phyloP scores from a whole-genome alignment of 2,888 invertebrate species.

The Psylliodes chrysocephalus region DNA sequence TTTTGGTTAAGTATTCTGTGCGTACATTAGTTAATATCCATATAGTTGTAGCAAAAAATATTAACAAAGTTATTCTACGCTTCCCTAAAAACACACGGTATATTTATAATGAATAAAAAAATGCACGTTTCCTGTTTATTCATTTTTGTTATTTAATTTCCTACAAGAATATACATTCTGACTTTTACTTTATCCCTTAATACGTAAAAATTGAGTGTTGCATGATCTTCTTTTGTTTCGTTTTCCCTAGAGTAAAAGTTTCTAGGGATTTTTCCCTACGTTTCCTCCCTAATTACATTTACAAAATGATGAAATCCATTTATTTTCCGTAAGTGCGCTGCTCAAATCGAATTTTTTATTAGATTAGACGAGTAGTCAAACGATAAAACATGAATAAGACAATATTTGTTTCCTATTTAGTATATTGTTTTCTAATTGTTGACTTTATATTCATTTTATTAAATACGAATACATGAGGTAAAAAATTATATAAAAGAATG shows the following conservation, averaged over 20 bases:
- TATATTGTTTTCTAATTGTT: too few species aligned
- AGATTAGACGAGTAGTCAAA: background rate
- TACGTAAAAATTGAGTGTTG: slow-evolving; percentile 5
- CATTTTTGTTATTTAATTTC: background rate
- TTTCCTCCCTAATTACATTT: slow-evolving; percentile 28
- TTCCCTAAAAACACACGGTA: too few species aligned
- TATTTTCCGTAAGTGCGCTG: slow-evolving; percentile 21
- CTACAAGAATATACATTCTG: background rate
- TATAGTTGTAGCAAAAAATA: too few species aligned
- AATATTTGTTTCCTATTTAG: too few species aligned
- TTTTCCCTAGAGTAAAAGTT: slow-evolving; percentile 13
- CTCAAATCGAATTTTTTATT: slow-evolving; percentile 22
- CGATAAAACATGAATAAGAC: background rate
- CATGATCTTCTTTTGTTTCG: slow-evolving; percentile 21
- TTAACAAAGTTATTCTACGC: too few species aligned
- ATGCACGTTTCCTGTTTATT: background rate
- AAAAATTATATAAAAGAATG: too few species aligned
- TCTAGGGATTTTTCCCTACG: slow-evolving; percentile 25
- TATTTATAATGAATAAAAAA: too few species aligned
- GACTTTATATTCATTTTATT: too few species aligned
- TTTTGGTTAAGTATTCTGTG: too few species aligned
- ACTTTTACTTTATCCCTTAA: background rate
- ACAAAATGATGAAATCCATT: slow-evolving; percentile 28
- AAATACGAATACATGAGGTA: too few species aligned
- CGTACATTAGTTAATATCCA: too few species aligned